Evolutionary conservation across 2,797 vertebrate species (phyloP).

Genomic region (Sebastes kiyomatsui): DNA sequence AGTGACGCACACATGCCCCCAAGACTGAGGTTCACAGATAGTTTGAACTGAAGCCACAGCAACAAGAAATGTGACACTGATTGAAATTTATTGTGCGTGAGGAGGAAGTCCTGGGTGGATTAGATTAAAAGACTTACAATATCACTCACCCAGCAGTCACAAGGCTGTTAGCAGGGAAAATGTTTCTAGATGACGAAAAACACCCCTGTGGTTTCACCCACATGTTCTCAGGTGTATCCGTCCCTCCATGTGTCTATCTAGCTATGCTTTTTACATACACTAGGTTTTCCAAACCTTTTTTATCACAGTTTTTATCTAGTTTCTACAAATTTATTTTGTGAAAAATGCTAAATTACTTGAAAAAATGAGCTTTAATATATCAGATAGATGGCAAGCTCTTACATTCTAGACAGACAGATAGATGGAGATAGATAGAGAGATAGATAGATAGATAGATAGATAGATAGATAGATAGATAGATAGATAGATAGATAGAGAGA

Average conservation of each 20-base stretch:
- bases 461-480: too few relatives aligned
- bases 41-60: neutral
- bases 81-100: conserved; percentile 9
- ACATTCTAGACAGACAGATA: neutral
- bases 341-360: neutral
- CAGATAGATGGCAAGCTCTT: neutral
- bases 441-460: neutral
- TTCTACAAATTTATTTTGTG: neutral
- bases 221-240: conserved; percentile 33
- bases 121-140: conserved; percentile 37
- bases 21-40: too few relatives aligned
- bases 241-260: neutral
- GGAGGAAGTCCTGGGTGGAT: conserved; percentile 19
- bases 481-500: too few relatives aligned
- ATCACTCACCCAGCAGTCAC: conserved; percentile 27
- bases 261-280: neutral
- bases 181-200: conserved; percentile 38
- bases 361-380: neutral
- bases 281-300: neutral
- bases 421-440: too few relatives aligned
- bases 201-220: conserved; percentile 54
- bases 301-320: neutral
- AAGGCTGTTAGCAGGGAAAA: conserved; percentile 38
- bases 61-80: neutral
- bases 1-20: conserved; percentile 18